Base-by-base conservation (phyloP, 2,888 invertebrate genomes). In the Gastrophysa polygoni region DNA sequence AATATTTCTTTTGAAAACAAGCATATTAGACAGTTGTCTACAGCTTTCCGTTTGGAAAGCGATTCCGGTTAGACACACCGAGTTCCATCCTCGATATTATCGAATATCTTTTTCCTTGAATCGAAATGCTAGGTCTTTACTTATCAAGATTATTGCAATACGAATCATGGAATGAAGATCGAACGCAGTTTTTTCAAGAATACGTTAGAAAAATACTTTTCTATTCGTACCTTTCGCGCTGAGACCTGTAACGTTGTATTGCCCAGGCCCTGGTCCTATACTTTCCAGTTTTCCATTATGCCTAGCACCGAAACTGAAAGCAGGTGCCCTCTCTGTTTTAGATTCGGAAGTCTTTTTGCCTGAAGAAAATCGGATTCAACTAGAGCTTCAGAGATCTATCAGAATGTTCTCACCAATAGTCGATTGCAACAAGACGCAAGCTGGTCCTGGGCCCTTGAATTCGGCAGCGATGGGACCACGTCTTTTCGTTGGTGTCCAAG, bases 381-480 rank as follows among this genome's bases (percentile, higher is more conserved):
- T n/a, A 49, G 5, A 48, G 4, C 10, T 7, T n/a, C 0, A 14
- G 16, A 11, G 14, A 55, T 29, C 1, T 49, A 16, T 44, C 14
- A 21, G n/a, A n/a, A n/a, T 7, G 14, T 17, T 59, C 8, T 83
- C 83, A 92, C 95, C 95, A 77, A 94, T 91, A 66, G 92, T 86
- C 34, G 92, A 88, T 47, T 92, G 93, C 70, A 95, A 82, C 59
- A 89, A 86, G 4, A 95, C 93, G 68, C 91, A 91, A 17, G 95
- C 95, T 28, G 95, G 95, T 60, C 95, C 95, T 17, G 95, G 95
- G 75, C 92, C 93, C 58, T 87, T 85, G 71, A 88, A 88, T 83
- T 95, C 95, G 1, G 95, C 95, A 48, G 93, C 92, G 64, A 96
- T 95, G 17, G 92, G 92, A 34, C 95, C 95, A 54, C 93, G 87